phyloP scores from a whole-genome alignment of 2,113 vertebrate genomes.

The Vidua chalybeata region DNA sequence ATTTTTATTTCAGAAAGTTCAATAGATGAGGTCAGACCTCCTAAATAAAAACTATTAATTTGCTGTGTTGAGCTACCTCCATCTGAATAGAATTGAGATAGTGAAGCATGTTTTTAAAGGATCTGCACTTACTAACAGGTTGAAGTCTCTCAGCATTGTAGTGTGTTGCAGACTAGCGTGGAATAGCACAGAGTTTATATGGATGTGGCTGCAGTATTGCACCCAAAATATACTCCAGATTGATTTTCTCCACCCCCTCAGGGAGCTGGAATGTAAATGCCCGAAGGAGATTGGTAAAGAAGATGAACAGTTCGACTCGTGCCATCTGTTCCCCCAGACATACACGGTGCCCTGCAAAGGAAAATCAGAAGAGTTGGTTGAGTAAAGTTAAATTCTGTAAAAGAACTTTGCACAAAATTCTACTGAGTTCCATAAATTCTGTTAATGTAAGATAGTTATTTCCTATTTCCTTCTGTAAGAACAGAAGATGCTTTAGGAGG shows the following conservation, averaged over 20 bases:
- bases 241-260: constrained; percentile 1
- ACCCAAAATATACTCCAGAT: constrained; percentile 1
- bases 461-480: neutral
- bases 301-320: constrained; percentile 63
- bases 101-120: neutral
- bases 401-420: neutral
- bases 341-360: constrained; percentile 27
- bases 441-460: neutral
- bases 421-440: neutral
- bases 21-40: neutral
- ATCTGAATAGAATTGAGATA: neutral
- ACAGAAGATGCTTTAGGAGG: neutral
- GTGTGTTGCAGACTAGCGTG: neutral
- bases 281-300: constrained; percentile 58
- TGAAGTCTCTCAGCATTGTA: neutral
- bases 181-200: constrained; percentile 46
- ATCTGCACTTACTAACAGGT: neutral
- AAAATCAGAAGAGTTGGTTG: neutral
- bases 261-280: constrained; percentile 63
- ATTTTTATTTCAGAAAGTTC: neutral
- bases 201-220: constrained; percentile 51
- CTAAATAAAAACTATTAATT: neutral
- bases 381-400: neutral
- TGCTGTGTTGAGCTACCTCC: neutral
- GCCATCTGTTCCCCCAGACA: constrained; percentile 68